These are phyloP conservation scores for Uloborus diversus DNA, from an alignment of 1,140 invertebrate genomes.

Conservation along the genomic window DNA sequence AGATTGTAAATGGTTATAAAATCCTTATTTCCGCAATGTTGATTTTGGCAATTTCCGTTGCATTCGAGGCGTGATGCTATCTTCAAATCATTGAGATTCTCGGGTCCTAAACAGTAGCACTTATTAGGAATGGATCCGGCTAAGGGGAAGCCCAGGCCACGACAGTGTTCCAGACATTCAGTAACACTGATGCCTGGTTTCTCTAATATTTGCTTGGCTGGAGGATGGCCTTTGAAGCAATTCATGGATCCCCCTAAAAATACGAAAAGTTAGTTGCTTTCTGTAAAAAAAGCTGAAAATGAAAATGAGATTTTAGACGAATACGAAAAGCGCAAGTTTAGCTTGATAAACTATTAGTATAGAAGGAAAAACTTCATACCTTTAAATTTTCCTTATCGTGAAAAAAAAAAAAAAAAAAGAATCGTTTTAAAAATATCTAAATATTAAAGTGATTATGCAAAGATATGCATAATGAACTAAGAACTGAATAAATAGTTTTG, in stretches of 20 bases:
- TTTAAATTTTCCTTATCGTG: too few species aligned
- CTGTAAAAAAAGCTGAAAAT: too few species aligned
- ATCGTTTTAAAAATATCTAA: too few species aligned
- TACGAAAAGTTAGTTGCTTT: too few species aligned
- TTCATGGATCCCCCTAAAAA: slow-evolving; percentile 42
- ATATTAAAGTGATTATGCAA: too few species aligned
- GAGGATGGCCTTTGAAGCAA: slow-evolving; percentile 44
- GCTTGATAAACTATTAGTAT: too few species aligned
- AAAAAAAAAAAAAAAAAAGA: too few species aligned
- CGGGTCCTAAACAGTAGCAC: slow-evolving; percentile 23
- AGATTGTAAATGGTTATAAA: slow-evolving; percentile 48
- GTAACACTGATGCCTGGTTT: slow-evolving; percentile 42
- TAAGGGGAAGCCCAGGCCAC: slow-evolving; percentile 28
- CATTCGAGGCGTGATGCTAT: slow-evolving; percentile 19
- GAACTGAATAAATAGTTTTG: too few species aligned
- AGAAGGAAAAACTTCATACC: too few species aligned
- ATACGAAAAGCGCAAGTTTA: too few species aligned
- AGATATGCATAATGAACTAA: too few species aligned
- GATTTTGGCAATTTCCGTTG: slow-evolving; percentile 36
- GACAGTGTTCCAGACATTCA: slow-evolving; percentile 55
- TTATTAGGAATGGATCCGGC: slow-evolving; percentile 23
- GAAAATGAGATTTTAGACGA: too few species aligned
- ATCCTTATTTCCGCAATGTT: slow-evolving; percentile 49
- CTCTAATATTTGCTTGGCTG: slow-evolving; percentile 9
- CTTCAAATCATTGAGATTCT: slow-evolving; percentile 24